These are phyloP conservation scores for Adelphocoris suturalis DNA, from an alignment of 2,888 invertebrate species.

Conservation along the genomic window DNA sequence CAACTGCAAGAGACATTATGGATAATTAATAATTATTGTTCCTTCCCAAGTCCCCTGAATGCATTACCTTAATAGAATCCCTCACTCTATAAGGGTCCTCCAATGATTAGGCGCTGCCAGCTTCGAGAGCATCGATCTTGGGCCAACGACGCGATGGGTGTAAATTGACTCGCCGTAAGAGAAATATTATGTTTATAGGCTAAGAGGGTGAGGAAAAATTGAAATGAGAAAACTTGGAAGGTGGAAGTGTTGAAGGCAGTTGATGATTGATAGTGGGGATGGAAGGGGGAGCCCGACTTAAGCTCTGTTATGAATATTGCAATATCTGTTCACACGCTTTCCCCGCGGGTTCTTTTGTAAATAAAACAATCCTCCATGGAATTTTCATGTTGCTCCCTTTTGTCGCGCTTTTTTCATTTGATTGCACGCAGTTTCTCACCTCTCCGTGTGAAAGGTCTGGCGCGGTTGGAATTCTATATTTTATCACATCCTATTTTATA, in stretches of 20 bases:
- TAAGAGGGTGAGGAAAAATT: slow-evolving; percentile 62
- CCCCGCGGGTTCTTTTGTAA: slow-evolving; percentile 21
- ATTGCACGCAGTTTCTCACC: slow-evolving; percentile 28
- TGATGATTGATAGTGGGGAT: slow-evolving; percentile 62
- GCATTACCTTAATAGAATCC: too few species aligned
- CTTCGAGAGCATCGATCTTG: slow-evolving; percentile 1
- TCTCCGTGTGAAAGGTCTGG: not conserved
- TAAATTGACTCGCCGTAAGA: slow-evolving; percentile 39
- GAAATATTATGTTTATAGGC: slow-evolving; percentile 51
- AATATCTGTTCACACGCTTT: slow-evolving; percentile 48
- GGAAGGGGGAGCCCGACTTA: not conserved
- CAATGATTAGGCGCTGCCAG: not conserved
- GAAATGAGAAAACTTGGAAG: slow-evolving; percentile 63
- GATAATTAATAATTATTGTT: too few species aligned
- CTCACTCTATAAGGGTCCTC: not conserved
- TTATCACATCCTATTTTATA: slow-evolving; percentile 5
- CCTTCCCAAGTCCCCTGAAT: too few species aligned
- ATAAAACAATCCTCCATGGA: slow-evolving; percentile 45
- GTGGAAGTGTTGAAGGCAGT: slow-evolving; percentile 61
- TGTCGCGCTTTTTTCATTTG: slow-evolving; percentile 31
- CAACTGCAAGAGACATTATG: too few species aligned
- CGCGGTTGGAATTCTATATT: slow-evolving; percentile 37
- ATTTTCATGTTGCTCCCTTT: slow-evolving; percentile 33
- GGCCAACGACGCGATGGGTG: slow-evolving; percentile 8
- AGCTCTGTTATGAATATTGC: slow-evolving; percentile 45